Evolutionary conservation across 2,888 invertebrate genomes (phyloP).

Genomic region (Chymomyza fuscimana): DNA sequence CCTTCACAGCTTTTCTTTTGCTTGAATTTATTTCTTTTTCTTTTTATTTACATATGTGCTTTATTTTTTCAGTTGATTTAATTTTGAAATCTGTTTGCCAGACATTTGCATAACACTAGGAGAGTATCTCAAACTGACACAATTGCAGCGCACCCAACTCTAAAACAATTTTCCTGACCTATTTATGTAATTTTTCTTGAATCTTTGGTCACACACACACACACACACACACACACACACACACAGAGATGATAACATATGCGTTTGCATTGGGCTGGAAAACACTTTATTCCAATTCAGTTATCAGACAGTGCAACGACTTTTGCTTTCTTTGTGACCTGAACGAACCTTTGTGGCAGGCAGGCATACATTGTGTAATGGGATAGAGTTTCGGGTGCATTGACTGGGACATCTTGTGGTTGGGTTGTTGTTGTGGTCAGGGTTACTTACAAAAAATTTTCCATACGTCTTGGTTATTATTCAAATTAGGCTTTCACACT

Average conservation of each 20-base stretch:
- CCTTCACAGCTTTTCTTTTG: constrained; percentile 41
- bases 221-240: background rate
- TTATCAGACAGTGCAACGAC: constrained; percentile 52
- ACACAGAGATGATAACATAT: background rate
- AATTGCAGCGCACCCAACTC: constrained; percentile 13
- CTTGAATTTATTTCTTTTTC: constrained; percentile 2
- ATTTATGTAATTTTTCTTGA: constrained; percentile 14
- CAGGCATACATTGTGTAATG: constrained; percentile 10
- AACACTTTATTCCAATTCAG: constrained; percentile 66
- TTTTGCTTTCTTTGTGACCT: constrained; percentile 18
- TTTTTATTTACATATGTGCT: constrained; percentile 63
- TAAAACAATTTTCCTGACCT: constrained; percentile 37
- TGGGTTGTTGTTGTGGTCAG: constrained; percentile 5
- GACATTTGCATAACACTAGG: constrained; percentile 57
- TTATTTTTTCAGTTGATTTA: constrained; percentile 68
- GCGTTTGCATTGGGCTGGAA: constrained; percentile 54
- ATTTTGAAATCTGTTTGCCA: constrained; percentile 53
- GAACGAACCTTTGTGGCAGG: constrained; percentile 3
- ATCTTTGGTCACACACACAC: background rate
- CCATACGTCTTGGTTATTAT: constrained; percentile 23
- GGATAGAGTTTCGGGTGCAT: constrained; percentile 29
- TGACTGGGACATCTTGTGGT: constrained; percentile 26
- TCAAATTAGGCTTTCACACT: constrained; percentile 41
- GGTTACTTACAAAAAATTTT: background rate
- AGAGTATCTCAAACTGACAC: background rate